Evolutionary conservation across 2,113 vertebrate genomes (phyloP), one percentile per base, ranked within the genome.

Genomic region (Diadophis punctatus): DNA sequence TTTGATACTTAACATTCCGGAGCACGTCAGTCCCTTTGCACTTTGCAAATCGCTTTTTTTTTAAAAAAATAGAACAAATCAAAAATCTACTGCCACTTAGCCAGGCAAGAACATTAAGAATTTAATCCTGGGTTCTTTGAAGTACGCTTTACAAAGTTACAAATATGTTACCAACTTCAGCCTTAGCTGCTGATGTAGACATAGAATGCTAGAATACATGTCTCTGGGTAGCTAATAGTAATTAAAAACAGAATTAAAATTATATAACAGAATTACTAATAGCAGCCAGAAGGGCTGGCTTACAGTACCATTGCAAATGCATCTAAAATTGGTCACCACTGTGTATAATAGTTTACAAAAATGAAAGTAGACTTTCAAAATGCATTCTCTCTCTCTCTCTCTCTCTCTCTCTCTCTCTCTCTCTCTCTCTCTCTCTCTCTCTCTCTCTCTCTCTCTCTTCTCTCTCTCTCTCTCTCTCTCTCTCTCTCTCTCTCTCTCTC

Each of bases 281-380:
- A 60, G 3, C 1, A 27, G 58, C 25, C 58, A 60, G 25, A 10
- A 60, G 3, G 58, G 25, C 3, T 87, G 5, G 49, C 12, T n/a
- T 87, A 8, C 16, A 49, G 20, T 86, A 6, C 46, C 10, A 14
- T 25, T 86, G 25, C 46, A 87, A 30, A 87, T 52, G 14, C 10
- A 30, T 22, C 8, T 14, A 51, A 51, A 87, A 88, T 94, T 90
- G 30, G 92, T 93, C 86, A 92, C 51, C 18, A 89, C 92, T 95
- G 46, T 46, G 46, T 46, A 46, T 46, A 46, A 46, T 46, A 90
- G 92, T 94, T 48, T 0, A 0, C 94, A 95, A 96, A 96, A 95
- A 93, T 80, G 93, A 93, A 48, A 92, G 85, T 95, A 91, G 86
- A 94, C 93, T 88, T 93, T 93, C 90, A 93, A 92, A 95, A 30